Conservation (phyloP, 1,140 invertebrate genomes). For the Cydia splendana region DNA sequence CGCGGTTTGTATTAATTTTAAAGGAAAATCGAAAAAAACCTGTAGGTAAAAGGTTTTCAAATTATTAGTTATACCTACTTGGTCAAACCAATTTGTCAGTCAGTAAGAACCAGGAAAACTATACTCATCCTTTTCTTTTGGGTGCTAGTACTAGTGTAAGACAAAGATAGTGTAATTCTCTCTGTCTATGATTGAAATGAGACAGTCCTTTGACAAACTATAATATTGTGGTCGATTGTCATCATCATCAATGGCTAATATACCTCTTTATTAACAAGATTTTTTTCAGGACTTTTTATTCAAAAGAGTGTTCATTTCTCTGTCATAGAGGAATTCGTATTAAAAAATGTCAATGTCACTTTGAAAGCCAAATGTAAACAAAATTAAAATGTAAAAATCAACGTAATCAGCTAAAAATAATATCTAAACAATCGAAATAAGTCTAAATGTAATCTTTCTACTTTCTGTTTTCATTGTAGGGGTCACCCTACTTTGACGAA, state of each 20-base stretch:
- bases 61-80: too few relatives aligned
- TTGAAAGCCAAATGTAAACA: conserved; percentile 5
- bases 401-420: background rate
- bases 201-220: too few relatives aligned
- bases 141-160: too few relatives aligned
- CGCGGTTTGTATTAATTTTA: background rate
- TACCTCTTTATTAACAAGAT: background rate
- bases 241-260: too few relatives aligned
- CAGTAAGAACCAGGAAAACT: too few relatives aligned
- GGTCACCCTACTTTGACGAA: background rate
- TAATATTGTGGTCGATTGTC: too few relatives aligned
- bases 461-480: background rate
- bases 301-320: background rate
- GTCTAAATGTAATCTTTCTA: background rate
- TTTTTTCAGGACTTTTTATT: background rate
- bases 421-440: background rate
- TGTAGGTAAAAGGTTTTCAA: background rate
- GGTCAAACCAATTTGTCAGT: too few relatives aligned
- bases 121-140: too few relatives aligned
- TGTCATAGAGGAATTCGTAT: background rate
- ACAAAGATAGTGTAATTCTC: too few relatives aligned
- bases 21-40: background rate
- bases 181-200: too few relatives aligned
- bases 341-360: background rate
- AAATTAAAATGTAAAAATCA: conserved; percentile 7